Conservation (phyloP, 1,140 invertebrate genomes). For the Penaeus chinensis region DNA sequence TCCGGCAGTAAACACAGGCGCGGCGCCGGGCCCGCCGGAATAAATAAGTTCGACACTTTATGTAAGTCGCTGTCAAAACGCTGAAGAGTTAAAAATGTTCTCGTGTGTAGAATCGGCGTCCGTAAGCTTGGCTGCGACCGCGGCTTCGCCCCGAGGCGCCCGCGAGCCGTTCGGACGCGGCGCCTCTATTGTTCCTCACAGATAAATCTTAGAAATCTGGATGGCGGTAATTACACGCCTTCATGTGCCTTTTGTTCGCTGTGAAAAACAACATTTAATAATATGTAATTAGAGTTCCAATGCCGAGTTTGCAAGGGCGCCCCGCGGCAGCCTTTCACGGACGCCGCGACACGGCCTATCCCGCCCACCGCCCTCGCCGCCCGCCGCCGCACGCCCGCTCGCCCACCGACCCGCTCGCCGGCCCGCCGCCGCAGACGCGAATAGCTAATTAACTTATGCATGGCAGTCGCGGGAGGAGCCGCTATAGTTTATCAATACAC, state of each 20-base stretch:
- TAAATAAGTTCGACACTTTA: slow-evolving; percentile 41
- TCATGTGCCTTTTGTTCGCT: slow-evolving; percentile 54
- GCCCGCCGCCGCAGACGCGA: not conserved
- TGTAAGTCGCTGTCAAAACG: slow-evolving; percentile 46
- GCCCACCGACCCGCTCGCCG: not conserved
- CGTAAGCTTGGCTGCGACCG: slow-evolving; percentile 31
- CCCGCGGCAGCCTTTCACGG: not conserved
- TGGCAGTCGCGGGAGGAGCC: no score
- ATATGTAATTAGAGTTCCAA: slow-evolving; percentile 55
- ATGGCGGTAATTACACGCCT: slow-evolving; percentile 46
- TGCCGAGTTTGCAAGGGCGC: slow-evolving; percentile 52
- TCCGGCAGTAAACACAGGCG: slow-evolving; percentile 25
- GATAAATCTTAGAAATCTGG: slow-evolving; percentile 58
- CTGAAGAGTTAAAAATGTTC: slow-evolving; percentile 50
- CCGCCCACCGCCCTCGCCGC: slow-evolving; percentile 16
- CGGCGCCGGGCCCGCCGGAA: slow-evolving; percentile 15
- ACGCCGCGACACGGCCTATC: not conserved
- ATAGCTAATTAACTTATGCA: not conserved
- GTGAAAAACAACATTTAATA: slow-evolving; percentile 58
- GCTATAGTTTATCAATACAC: no score
- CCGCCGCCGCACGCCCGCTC: not conserved
- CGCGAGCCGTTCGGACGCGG: slow-evolving; percentile 38
- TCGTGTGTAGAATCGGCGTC: slow-evolving; percentile 34
- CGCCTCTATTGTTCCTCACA: slow-evolving; percentile 49
- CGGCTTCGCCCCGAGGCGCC: slow-evolving; percentile 42